Conservation (phyloP, 2,113 vertebrate genomes). For the Passer domesticus region DNA sequence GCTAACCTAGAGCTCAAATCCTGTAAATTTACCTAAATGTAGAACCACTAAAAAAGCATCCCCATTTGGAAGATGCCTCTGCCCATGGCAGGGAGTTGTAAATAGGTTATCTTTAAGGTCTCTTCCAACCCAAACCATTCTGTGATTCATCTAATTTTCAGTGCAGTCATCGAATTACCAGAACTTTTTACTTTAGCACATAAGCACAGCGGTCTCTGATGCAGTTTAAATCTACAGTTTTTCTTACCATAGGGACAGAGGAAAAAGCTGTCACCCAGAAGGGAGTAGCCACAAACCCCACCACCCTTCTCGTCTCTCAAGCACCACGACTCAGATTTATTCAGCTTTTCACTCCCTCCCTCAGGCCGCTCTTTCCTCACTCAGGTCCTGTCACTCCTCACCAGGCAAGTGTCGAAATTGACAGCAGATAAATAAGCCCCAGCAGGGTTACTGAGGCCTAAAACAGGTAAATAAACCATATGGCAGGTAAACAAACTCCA, state of each 20-base stretch:
- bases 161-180: background rate
- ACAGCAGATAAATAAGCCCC: background rate
- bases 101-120: background rate
- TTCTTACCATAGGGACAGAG: accelerated
- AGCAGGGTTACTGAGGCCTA: background rate
- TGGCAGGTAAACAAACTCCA: background rate
- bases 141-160: background rate
- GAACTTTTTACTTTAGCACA: background rate
- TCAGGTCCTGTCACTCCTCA: background rate
- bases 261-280: background rate
- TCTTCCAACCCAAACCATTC: background rate
- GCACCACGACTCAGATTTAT: accelerated
- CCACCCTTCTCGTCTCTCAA: background rate
- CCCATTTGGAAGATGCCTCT: background rate
- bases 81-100: background rate
- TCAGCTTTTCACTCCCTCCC: background rate
- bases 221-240: background rate
- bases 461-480: background rate
- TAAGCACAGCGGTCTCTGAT: background rate
- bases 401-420: background rate
- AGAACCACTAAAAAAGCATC: background rate
- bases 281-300: accelerated
- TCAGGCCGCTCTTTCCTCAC: background rate
- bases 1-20: background rate
- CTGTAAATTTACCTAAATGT: background rate